Evolutionary conservation across 2,888 invertebrate species (phyloP), one percentile per base, ranked within the genome.

Genomic region (Dione vanillae): DNA sequence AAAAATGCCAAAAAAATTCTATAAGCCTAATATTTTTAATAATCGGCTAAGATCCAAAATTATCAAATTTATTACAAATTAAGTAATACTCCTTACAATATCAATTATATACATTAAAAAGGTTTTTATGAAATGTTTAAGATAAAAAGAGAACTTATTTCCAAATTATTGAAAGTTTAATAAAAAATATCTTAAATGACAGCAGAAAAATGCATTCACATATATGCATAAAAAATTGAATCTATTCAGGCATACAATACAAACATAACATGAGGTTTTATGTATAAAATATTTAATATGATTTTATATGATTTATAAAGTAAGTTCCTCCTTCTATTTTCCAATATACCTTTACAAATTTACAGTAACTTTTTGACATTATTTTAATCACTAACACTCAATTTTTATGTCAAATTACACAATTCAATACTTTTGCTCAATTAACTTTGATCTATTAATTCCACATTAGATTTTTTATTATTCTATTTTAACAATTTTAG

Each of bases 1-100:
- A 54, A 61, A 61, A n/a, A 27, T 61, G 61, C 61, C 1, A 16
- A 61, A 61, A 43, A 61, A 61, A 61, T 11, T 61, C n/a, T 61
- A 61, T 16, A 61, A 61, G 61, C 61, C 27, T 61, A 61, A 45
- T 45, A 27, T 16, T 61, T 45, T 43, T 43, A 35, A 27, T 61
- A n/a, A 45, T 27, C 45, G 45, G 9, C 45, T 45, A 45, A 35
- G 6, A 20, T 49, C 2, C 10, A 10, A 27, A 3, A 27, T n/a
- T n/a, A n/a, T n/a, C n/a, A n/a, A n/a, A n/a, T n/a, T n/a, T n/a
- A n/a, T 41, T 14, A 12, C 14, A 11, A 45, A 45, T 0, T 59
- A 11, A 61, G 16, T 61, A 61, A n/a, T 27, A 40, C 7, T 6
- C 16, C 37, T 16, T 40, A 37, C 20, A 52, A 27, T 14, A 52